These are phyloP conservation scores for Oscheius sp. DNA, from an alignment of 2,888 invertebrate species.

Conservation along the genomic window DNA sequence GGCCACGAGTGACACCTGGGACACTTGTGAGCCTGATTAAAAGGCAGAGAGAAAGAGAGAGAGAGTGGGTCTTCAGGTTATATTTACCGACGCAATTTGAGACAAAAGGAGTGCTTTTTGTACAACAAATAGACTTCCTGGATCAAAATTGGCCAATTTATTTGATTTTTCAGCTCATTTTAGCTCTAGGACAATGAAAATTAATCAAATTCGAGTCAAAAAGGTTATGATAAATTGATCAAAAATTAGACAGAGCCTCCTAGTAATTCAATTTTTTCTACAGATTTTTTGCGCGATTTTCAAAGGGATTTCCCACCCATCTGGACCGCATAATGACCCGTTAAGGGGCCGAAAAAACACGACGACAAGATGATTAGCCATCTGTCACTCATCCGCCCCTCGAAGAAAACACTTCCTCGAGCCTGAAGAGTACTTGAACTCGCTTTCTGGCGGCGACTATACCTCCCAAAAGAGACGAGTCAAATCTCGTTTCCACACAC, in stretches of 20 bases:
- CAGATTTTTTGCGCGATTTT: not conserved
- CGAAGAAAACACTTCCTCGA: not conserved
- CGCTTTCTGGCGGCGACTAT: not conserved
- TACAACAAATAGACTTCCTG: no score
- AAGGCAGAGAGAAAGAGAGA: no score
- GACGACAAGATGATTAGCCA: no score
- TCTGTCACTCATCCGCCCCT: not conserved
- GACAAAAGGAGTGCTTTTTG: no score
- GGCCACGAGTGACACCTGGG: slow-evolving; percentile 26
- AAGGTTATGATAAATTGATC: no score
- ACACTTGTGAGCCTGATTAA: slow-evolving; percentile 25
- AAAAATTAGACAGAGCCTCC: no score
- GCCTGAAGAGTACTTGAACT: not conserved
- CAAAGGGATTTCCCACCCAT: not conserved
- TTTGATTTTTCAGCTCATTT: no score
- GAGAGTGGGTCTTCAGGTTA: no score
- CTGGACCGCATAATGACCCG: not conserved
- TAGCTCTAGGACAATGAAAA: not conserved
- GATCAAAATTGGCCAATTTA: no score
- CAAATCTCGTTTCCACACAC: slow-evolving; percentile 5
- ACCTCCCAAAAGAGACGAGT: not conserved
- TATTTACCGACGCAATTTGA: no score
- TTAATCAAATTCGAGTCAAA: no score
- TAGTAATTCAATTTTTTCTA: no score
- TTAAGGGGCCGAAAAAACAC: not conserved